Evolutionary conservation across 2,113 vertebrate species (phyloP), one percentile per base, ranked within the genome.

Genomic region (Gobius niger): DNA sequence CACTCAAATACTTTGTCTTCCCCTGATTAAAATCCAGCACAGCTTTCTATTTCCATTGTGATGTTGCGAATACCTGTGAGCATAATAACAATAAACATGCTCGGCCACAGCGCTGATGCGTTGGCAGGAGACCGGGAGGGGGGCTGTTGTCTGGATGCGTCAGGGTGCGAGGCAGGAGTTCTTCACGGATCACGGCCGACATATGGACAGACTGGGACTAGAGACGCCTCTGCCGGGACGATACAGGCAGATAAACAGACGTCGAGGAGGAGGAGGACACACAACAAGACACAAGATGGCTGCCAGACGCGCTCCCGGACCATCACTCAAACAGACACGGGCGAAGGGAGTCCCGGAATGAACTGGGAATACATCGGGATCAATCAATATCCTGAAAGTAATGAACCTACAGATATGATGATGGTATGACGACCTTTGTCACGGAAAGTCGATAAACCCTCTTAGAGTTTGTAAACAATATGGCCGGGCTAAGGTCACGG

Each of bases 161-260:
- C 63, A 63, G 7, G 67, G 71, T 65, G 76, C 49, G 77, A 57
- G 82, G 72, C 78, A 73, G 75, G 54, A 82, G 89, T 89, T 88
- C 88, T 88, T 89, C 89, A 90, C 87, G 89, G 86, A 90, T 89
- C 87, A 89, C 83, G 41, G 89, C 84, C 86, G 89, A 90, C 89
- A 90, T 85, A 90, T 82, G 86, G 87, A 82, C 80, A 80, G 82
- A 83, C 85, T 81, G 87, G 84, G 84, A 87, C 75, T 72, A 80
- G 86, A 87, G 81, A 73, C 84, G 82, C 78, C 80, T 82, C 85
- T 84, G 81, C 78, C 77, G 89, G 87, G 89, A 87, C 87, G 82
- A 82, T 87, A 84, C 83, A 77, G 81, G 62, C 76, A 72, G 74
- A 87, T 78, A 86, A 84, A 85, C 87, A 88, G 89, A 85, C 88